These are phyloP conservation scores for Chaenogobius annularis DNA, from an alignment of 2,113 vertebrate species.

Conservation along the genomic window DNA sequence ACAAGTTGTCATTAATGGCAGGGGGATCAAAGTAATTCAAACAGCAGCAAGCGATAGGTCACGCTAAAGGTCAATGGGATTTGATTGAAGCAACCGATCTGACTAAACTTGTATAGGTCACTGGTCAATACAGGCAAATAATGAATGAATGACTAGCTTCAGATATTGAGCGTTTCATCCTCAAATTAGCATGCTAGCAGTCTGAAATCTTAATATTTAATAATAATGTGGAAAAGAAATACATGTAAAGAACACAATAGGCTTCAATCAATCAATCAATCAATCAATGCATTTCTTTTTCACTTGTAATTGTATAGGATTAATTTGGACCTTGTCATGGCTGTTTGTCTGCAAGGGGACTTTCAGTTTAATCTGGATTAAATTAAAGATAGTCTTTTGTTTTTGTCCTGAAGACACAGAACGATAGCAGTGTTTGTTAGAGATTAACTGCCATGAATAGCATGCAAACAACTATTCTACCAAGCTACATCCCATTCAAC, in stretches of 20 bases:
- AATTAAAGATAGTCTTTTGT: not conserved
- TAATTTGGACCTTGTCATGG: not conserved
- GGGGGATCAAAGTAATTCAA: constrained; percentile 49
- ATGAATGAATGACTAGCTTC: constrained; percentile 54
- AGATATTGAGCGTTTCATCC: constrained; percentile 28
- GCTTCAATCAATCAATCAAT: not conserved
- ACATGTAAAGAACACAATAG: not conserved
- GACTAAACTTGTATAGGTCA: constrained; percentile 53
- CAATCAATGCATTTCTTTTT: not conserved
- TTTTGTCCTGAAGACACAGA: not conserved
- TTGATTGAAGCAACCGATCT: constrained; percentile 25
- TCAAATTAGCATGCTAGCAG: constrained; percentile 18
- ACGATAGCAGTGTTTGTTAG: not conserved
- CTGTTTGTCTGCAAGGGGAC: not conserved
- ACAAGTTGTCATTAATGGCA: constrained; percentile 31
- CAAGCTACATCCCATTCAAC: no score
- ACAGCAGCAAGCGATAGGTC: constrained; percentile 54
- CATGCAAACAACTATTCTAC: not conserved
- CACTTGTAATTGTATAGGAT: not conserved
- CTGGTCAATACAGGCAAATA: constrained; percentile 57
- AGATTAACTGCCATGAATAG: not conserved
- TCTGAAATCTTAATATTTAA: constrained; percentile 21
- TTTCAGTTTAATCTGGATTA: not conserved
- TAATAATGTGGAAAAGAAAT: not conserved
- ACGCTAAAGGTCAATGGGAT: constrained; percentile 51